phyloP scores from a whole-genome alignment of 2,797 vertebrate species.

The Threskiornis aethiopicus region DNA sequence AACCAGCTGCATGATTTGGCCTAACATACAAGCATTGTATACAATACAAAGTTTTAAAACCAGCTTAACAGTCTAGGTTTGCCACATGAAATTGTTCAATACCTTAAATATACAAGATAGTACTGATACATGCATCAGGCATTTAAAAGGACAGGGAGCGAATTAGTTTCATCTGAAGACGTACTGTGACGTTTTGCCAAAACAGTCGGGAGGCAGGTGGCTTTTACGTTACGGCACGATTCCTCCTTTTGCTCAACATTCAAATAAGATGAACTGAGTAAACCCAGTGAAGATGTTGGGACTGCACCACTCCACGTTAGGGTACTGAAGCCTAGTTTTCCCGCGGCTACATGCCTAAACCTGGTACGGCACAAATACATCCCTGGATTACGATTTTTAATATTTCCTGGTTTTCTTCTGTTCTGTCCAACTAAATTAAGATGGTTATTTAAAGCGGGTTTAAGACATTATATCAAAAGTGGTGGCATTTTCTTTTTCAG shows the following conservation, averaged over 20 bases:
- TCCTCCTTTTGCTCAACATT: background rate
- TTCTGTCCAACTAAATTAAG: background rate
- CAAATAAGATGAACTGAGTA: background rate
- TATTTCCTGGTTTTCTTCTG: background rate
- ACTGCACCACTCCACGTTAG: background rate
- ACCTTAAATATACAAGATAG: background rate
- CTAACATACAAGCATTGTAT: background rate
- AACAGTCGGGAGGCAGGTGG: background rate
- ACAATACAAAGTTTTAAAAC: background rate
- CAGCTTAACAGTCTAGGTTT: background rate
- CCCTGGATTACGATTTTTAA: background rate
- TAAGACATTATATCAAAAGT: background rate
- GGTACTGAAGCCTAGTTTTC: background rate
- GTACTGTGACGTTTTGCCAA: background rate
- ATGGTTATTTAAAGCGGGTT: background rate
- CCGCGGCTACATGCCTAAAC: background rate
- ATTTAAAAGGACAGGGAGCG: background rate
- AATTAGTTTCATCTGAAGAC: background rate
- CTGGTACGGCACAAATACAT: background rate
- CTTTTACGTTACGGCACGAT: accelerated
- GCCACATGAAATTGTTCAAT: background rate
- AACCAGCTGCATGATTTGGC: background rate
- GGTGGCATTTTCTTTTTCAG: background rate
- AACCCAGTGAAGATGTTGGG: background rate
- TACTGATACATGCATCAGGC: background rate